Base-by-base conservation (phyloP, 1,140 invertebrate genomes). In the Aphelenchoides avenae region DNA sequence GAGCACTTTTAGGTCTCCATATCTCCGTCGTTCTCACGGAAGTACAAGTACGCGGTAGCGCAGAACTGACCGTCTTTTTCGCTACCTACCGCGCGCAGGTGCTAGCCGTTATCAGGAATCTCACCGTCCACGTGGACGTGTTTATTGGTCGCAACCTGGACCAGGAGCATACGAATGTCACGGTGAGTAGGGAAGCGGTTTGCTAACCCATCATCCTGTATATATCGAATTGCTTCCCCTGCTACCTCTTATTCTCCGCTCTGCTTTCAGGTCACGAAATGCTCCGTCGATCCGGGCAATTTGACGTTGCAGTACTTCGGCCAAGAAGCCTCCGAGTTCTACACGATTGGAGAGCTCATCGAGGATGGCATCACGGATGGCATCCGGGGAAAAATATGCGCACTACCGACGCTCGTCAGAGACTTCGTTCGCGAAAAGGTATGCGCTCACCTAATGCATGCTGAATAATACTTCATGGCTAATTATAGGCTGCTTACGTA, bases 301-400 rank as follows among this genome's bases (percentile, higher is more conserved):
- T 63, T 65, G 9, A 49, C 31, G 6, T 37, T 65, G 27, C 48
- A 70, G n/a, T 65, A 68, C 31, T 65, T 47, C 50, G 63, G 63
- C 15, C 33, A 27, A 5, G 63, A 70, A 24, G 63, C 63, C 3
- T 53, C 57, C 20, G 64, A 65, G 43, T 65, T 65, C 39, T 65
- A 65, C 24, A 42, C 66, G 3, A 68, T 65, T 34, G 64, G 52
- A 15, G 59, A 65, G 22, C 18, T 65, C 37, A 65, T 65, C 30
- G 43, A 67, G 29, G 39, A 7, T 26, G 62, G 64, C n/a, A 64
- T 64, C 29, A 66, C 67, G 24, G 24, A 13, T 6, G 63, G 64
- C 1, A 65, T 65, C 41, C 65, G 66, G 11, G 63, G 69, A 31
- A 68, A 65, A 64, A 64, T 65, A 48, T 65, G 63, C 68, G 52